Evolutionary conservation across 2,113 vertebrate genomes (phyloP), one percentile per base, ranked within the genome.

Genomic region (Syrrhaptes paradoxus): DNA sequence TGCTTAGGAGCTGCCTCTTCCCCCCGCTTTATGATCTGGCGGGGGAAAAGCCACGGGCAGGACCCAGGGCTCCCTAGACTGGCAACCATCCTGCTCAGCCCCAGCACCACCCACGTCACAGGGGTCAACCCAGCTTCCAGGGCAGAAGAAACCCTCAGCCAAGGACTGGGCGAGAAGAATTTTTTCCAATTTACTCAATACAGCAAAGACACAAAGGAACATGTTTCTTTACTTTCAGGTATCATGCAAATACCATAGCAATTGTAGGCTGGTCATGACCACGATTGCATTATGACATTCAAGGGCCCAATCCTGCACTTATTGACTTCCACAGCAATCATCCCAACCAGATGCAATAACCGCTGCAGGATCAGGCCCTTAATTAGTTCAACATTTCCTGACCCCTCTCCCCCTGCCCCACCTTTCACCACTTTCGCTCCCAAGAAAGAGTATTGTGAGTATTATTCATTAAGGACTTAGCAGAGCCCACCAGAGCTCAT

Each of bases 401-500:
- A 41, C 41, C 41, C 41, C 41, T 41, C 74, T 76, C 57, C 73
- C 88, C 75, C 71, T 54, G 34, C 67, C 15, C 11, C 8, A 1
- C 28, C 67, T 91, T 93, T 43, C 65, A 94, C 89, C 80, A 31
- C 63, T 90, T 91, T 68, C 83, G 90, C 86, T 97, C 94, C 95
- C 92, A 95, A 96, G 95, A 77, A 97, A 97, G 86, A 96, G 63
- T 67, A 96, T 91, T 96, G 96, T 95, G 87, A 96, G 63, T 67
- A 97, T 91, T 96, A 96, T 95, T 98, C 97, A 96, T 97, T 94
- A 97, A 94, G 95, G 96, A 84, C 38, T 49, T 81, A 48, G 95
- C 66, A 41, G 94, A 97, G 95, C 96, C 97, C 95, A 83, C 91
- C 52, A 25, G 86, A 98, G 95, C 97, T 97, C 87, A 68, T 97